Conservation (phyloP, 2,113 vertebrate genomes). For the Mobula birostris region DNA sequence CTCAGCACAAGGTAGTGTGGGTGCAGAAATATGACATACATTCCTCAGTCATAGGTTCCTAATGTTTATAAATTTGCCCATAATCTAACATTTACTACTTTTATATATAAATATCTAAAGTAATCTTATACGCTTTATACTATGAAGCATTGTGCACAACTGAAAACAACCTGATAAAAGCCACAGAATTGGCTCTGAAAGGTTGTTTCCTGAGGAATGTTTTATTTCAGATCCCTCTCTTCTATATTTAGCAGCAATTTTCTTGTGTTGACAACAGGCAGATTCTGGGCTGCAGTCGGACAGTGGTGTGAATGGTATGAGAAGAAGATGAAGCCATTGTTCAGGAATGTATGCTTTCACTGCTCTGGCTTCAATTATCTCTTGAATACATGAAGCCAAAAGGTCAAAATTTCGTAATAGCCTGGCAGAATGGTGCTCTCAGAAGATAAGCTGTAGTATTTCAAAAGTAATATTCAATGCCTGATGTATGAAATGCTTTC, state of each 20-base stretch:
- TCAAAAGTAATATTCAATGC: slow-evolving; percentile 7
- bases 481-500: background rate
- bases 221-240: background rate
- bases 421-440: background rate
- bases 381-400: background rate
- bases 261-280: slow-evolving; percentile 25
- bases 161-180: background rate
- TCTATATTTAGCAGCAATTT: slow-evolving; percentile 14
- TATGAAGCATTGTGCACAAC: background rate
- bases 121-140: no score
- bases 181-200: background rate
- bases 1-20: background rate
- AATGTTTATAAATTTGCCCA: background rate
- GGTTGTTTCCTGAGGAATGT: background rate
- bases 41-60: background rate
- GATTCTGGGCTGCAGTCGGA: slow-evolving; percentile 15
- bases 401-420: background rate
- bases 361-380: slow-evolving; percentile 31
- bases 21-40: background rate
- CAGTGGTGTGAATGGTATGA: background rate
- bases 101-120: background rate
- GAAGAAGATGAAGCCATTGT: slow-evolving; percentile 3
- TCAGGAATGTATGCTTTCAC: slow-evolving; percentile 22
- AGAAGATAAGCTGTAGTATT: slow-evolving; percentile 18
- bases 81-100: background rate